phyloP scores from a whole-genome alignment of 2,797 vertebrate species.

The Tapirus indicus region DNA sequence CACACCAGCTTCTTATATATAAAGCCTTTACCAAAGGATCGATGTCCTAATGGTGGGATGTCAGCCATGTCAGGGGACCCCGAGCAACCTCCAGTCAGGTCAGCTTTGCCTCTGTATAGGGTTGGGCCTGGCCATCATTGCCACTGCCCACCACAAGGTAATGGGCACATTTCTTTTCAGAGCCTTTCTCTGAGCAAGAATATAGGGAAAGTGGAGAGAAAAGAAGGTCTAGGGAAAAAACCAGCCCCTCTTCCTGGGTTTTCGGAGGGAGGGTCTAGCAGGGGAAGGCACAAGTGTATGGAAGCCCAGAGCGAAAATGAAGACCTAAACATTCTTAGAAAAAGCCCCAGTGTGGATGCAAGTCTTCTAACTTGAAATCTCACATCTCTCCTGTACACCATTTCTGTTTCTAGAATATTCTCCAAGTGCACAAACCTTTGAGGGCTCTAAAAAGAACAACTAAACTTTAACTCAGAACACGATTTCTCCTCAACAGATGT shows the following conservation, averaged over 20 bases:
- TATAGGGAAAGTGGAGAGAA: neutral
- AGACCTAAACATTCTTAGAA: neutral
- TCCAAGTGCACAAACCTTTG: neutral
- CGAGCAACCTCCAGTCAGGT: neutral
- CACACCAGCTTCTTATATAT: neutral
- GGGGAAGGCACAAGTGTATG: neutral
- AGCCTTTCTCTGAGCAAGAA: constrained; percentile 32
- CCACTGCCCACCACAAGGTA: neutral
- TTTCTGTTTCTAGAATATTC: neutral
- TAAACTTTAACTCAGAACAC: neutral
- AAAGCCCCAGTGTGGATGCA: neutral
- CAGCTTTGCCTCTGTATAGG: neutral
- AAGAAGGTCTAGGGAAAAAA: neutral
- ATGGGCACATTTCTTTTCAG: neutral
- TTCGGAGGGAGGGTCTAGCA: neutral
- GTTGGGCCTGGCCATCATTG: neutral
- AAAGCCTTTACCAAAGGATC: neutral
- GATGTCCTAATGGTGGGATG: neutral
- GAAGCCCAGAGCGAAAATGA: neutral
- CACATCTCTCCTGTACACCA: neutral
- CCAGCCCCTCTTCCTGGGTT: neutral
- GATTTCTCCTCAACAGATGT: neutral
- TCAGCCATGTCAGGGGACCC: neutral
- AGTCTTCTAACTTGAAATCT: neutral
- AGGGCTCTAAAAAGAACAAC: neutral